These are phyloP conservation scores for Zaprionus africanus DNA, from an alignment of 1,140 invertebrate species.

Conservation along the genomic window DNA sequence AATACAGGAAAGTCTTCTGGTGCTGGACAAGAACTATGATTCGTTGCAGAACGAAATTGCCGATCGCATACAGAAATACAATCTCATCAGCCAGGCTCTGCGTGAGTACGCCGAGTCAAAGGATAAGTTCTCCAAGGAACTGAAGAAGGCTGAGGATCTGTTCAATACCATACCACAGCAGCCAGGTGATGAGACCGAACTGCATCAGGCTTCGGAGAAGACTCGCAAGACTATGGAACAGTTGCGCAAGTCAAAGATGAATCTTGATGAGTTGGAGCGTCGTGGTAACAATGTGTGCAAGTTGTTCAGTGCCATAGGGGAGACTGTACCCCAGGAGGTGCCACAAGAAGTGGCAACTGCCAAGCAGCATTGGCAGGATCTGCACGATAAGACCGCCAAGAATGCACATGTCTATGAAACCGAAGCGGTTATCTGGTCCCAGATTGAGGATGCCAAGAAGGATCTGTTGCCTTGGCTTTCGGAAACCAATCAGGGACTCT, in stretches of 20 bases:
- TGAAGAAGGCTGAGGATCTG: constrained; percentile 86
- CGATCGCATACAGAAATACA: constrained; percentile 91
- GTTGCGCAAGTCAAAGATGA: constrained; percentile 90
- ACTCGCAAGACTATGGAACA: constrained; percentile 90
- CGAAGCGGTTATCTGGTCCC: constrained; percentile 95
- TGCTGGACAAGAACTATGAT: constrained; percentile 92
- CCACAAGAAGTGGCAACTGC: constrained; percentile 87
- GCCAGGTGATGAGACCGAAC: constrained; percentile 82
- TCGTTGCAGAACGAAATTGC: constrained; percentile 90
- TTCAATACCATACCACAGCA: constrained; percentile 71
- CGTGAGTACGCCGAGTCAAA: constrained; percentile 91
- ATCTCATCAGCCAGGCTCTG: constrained; percentile 89
- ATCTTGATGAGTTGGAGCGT: constrained; percentile 90
- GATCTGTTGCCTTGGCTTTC: constrained; percentile 93
- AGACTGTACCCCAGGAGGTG: constrained; percentile 89
- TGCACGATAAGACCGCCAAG: constrained; percentile 89
- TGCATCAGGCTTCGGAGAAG: constrained; percentile 88
- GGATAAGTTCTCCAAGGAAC: constrained; percentile 88
- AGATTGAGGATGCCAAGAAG: constrained; percentile 93
- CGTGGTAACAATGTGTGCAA: constrained; percentile 90
- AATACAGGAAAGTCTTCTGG: constrained; percentile 91
- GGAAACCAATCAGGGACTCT: constrained; percentile 90
- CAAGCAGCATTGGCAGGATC: constrained; percentile 90
- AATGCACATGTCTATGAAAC: constrained; percentile 92
- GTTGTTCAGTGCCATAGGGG: constrained; percentile 90